Evolutionary conservation across 1,140 invertebrate genomes (phyloP), one percentile per base, ranked within the genome.

Genomic region (Caenorhabditis briggsae): DNA sequence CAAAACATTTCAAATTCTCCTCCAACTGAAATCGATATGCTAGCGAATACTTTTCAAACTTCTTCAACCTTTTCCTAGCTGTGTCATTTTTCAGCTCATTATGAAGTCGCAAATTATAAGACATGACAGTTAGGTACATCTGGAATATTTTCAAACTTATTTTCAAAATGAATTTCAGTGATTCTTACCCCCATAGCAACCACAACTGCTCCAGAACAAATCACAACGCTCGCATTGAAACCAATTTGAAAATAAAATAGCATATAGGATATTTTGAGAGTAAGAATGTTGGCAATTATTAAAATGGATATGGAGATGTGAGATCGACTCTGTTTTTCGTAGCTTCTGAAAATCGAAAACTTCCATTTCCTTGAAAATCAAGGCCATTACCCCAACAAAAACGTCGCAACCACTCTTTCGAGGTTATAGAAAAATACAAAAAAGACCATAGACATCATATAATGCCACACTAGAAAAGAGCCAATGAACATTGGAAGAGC

Each of bases 381-480:
- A n/a, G 7, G 8, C 0, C n/a, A 11, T 0, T 25, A 61, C 59
- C 59, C 59, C 20, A 61, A 25, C 12, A 61, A 25, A 61, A 61
- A 61, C 23, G 59, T 61, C 23, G 59, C 59, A 11, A 61, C 25
- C 20, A 61, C 59, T 61, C 59, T 61, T 61, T 61, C 59, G 2
- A 61, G 23, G 9, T 61, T 61, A 25, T 61, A 61, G 23, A 61
- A 61, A 61, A 61, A 61, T 25, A 61, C 25, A 14, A 61, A 61
- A 61, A 61, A 61, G 23, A 61, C 59, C 59, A 61, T 61, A 12
- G 59, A 61, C 59, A 61, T 61, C 59, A 61, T 61, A 23, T 61
- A 61, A 61, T 61, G 59, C 59, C 59, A 61, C 9, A 61, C n/a
- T 20, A 61, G 9, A 25, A 61, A 61, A 12, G 59, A 61, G 7